Evolutionary conservation across 2,113 vertebrate genomes (phyloP), one percentile per base, ranked within the genome.

Genomic region (Recurvirostra avosetta): DNA sequence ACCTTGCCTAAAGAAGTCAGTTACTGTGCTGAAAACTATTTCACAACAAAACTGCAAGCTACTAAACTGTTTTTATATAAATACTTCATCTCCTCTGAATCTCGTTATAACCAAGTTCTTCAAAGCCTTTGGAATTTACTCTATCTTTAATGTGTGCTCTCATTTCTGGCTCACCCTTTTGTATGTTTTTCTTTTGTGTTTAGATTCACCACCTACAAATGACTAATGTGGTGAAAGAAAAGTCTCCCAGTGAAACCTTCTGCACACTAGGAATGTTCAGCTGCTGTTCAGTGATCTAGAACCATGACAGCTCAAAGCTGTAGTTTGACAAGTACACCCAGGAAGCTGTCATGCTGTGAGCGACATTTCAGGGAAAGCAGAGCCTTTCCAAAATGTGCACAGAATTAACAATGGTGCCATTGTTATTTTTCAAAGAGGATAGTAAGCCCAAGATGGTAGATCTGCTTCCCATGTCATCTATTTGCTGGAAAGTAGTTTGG

Each of bases 401-500:
- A 88, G 98, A 97, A 98, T 97, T 97, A 96, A 98, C 96, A 97
- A 97, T 97, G 97, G 97, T 93, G 97, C 97, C 97, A 97, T 96
- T 97, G 98, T 97, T 97, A 96, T 95, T 97, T 98, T 96, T 97
- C 96, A 97, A 97, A 97, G 92, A 98, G 96, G 94, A 98, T 86
- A 97, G 90, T 92, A 94, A 96, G 95, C 97, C 77, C 92, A 94
- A 90, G 88, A 95, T 96, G 94, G 96, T 92, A 93, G 58, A 82
- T 96, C 98, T 97, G 97, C 96, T 98, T 98, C 98, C 98, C 98
- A 99, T 99, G 99, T 99, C 99, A 99, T 99, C 99, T 99, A 98
- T 99, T 99, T 94, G 99, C 99, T 92, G 99, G 99, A 98, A 99
- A 99, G 99, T 99, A 99, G 98, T 99, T 99, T 91, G 99, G 99